These are phyloP conservation scores for Pristionchus japonicus DNA, from an alignment of 2,888 invertebrate species.

Conservation along the genomic window DNA sequence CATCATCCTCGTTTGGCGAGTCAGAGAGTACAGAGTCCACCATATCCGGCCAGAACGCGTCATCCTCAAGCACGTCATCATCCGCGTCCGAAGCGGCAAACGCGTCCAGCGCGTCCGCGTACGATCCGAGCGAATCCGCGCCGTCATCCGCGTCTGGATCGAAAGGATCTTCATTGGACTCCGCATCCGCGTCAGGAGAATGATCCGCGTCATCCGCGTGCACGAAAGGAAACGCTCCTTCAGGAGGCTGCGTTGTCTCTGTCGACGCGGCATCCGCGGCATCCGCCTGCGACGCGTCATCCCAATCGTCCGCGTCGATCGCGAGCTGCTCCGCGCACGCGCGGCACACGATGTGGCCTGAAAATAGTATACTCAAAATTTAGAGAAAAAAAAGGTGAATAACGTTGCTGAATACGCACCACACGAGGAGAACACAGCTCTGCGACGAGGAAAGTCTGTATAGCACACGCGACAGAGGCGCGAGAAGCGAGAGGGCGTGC, in stretches of 20 bases:
- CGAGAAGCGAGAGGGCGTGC: neutral
- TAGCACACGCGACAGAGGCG: slow-evolving; percentile 2
- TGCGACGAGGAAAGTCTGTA: neutral
- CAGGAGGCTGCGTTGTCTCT: no score
- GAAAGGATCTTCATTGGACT: no score
- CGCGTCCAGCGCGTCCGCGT: neutral
- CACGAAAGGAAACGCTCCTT: no score
- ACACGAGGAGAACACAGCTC: neutral
- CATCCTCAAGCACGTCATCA: neutral
- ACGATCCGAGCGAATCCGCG: neutral
- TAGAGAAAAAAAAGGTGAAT: no score
- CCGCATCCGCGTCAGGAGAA: neutral
- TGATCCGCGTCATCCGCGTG: neutral
- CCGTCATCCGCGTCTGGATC: no score
- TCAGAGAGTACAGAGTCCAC: no score
- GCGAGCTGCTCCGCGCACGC: neutral
- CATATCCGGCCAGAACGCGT: no score
- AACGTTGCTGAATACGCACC: no score
- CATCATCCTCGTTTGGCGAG: no score
- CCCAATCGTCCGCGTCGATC: neutral
- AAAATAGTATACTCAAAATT: no score
- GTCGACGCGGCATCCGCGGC: no score
- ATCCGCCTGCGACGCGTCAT: no score
- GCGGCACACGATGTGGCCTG: slow-evolving; percentile 1
- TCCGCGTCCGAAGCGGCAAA: neutral